Percentiles rank a stretch among this genome's conserved stretches.
phyloP scores from a whole-genome alignment of 2,888 invertebrate species.

The Timema podura region DNA sequence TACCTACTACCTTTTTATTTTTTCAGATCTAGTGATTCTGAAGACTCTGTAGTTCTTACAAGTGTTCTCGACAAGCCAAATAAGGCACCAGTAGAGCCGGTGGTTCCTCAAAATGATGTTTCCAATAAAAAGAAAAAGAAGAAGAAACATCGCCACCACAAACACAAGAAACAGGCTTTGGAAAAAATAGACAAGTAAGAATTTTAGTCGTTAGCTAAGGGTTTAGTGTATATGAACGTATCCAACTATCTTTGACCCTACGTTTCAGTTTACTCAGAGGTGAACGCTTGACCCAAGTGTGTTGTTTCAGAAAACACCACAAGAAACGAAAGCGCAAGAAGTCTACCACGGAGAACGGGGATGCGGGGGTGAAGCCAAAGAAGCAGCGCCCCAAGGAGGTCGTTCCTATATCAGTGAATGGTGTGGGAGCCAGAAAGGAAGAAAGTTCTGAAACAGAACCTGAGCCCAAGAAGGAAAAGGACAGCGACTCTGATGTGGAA shows the following conservation, averaged over 20 bases:
- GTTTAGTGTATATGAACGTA: too few relatives aligned
- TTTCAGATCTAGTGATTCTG: slow-evolving; percentile 6
- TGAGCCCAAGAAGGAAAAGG: slow-evolving; percentile 24
- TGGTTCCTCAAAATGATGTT: slow-evolving; percentile 26
- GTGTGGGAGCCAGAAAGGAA: too few relatives aligned
- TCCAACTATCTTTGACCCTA: too few relatives aligned
- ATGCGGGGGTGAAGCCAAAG: too few relatives aligned
- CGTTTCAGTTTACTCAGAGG: too few relatives aligned
- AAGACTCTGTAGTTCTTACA: neutral
- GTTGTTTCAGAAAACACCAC: slow-evolving; percentile 47
- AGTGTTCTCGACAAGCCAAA: too few relatives aligned
- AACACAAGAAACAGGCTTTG: slow-evolving; percentile 49
- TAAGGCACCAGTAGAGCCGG: neutral
- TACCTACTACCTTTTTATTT: too few relatives aligned
- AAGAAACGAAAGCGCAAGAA: slow-evolving; percentile 61
- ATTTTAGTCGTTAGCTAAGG: too few relatives aligned
- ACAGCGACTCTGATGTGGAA: slow-evolving; percentile 63
- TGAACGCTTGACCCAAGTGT: slow-evolving; percentile 22
- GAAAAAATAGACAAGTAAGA: slow-evolving; percentile 49
- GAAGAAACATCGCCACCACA: slow-evolving; percentile 58
- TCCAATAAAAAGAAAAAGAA: slow-evolving; percentile 57
- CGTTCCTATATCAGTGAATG: too few relatives aligned
- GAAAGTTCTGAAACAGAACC: slow-evolving; percentile 30
- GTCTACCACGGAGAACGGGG: too few relatives aligned
- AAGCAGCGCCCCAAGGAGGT: too few relatives aligned